Base-by-base conservation (phyloP, 2,888 invertebrate species). In the Perithous albicinctus region DNA sequence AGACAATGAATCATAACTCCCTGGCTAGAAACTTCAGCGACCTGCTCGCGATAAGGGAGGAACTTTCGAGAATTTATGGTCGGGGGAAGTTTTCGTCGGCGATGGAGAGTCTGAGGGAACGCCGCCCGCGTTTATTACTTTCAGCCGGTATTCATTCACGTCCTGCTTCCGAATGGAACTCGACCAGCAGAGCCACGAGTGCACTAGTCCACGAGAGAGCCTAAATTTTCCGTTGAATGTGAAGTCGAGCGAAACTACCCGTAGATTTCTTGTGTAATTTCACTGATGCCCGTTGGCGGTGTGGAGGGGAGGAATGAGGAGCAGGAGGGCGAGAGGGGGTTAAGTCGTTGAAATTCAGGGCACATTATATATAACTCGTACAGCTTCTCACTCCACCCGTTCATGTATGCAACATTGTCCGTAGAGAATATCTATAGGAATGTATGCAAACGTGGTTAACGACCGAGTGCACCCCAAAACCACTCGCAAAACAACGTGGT, bases 21-120 rank as follows among this genome's bases (percentile, higher is more conserved):
- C 77, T 74, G 82, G 76, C 84, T 78, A 56, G 82, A 82, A 86
- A 86, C 85, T 85, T 83, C 84, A 86, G 78, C 84, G 84, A 80
- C 85, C 84, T 84, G 84, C 81, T 81, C 84, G 84, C 86, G 86
- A 86, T 86, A 86, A 86, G 85, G 80, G 76, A 79, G 74, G 84
- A 88, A 88, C 87, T 88, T 88, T 87, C 85, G 85, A 86, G 87
- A 88, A 88, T 88, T 88, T 88, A 86, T 86, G 85, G 83, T 84
- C 77, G 29, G 77, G 80, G 79, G 84, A 86, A 86, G 86, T 86
- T 86, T 85, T 85, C 78, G 79, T 84, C 78, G 77, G 78, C 61
- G 76, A 43, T 85, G 84, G 78, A 80, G 83, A 61, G 72, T 54
- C 64, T 70, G 82, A 84, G 82, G 77, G 84, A 84, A 84, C 85